Evolutionary conservation across 2,113 vertebrate species (phyloP).

Genomic region (Aviceda subcristata): DNA sequence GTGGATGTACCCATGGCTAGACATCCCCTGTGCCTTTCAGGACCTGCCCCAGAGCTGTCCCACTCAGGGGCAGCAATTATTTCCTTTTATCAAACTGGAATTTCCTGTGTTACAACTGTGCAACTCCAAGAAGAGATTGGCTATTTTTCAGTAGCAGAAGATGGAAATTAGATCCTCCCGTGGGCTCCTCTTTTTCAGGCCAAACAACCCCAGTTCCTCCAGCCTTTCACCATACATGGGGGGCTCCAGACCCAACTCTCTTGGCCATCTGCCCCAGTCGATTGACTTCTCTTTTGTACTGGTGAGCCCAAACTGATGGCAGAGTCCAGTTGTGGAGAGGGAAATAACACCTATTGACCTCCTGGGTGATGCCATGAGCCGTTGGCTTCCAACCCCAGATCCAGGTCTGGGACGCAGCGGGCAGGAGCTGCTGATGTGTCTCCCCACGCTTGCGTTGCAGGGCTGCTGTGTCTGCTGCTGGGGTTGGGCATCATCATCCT

Average conservation of each 20-base stretch:
- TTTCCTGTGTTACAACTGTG: not conserved
- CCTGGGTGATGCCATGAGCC: accelerated
- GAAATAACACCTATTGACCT: not conserved
- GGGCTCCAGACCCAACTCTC: not conserved
- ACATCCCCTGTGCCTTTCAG: not conserved
- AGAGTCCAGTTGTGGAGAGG: not conserved
- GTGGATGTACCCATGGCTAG: not conserved
- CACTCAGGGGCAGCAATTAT: not conserved
- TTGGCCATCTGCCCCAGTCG: not conserved
- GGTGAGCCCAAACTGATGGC: not conserved
- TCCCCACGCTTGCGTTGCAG: slow-evolving; percentile 40
- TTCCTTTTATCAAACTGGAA: not conserved
- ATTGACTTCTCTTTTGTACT: not conserved
- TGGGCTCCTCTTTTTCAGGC: not conserved
- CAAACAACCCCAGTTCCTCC: not conserved
- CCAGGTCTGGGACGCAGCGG: not conserved
- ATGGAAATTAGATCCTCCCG: too few species aligned
- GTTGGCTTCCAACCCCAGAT: not conserved
- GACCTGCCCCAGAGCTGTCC: not conserved
- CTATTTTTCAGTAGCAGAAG: not conserved
- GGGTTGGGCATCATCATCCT: slow-evolving; percentile 73
- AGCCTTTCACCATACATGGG: not conserved
- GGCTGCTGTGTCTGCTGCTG: slow-evolving; percentile 80
- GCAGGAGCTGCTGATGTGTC: not conserved
- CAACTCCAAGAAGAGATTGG: not conserved